Evolutionary conservation across 1,140 invertebrate genomes (phyloP), one percentile per base, ranked within the genome.

Genomic region (Ceratosolen fusciceps): DNA sequence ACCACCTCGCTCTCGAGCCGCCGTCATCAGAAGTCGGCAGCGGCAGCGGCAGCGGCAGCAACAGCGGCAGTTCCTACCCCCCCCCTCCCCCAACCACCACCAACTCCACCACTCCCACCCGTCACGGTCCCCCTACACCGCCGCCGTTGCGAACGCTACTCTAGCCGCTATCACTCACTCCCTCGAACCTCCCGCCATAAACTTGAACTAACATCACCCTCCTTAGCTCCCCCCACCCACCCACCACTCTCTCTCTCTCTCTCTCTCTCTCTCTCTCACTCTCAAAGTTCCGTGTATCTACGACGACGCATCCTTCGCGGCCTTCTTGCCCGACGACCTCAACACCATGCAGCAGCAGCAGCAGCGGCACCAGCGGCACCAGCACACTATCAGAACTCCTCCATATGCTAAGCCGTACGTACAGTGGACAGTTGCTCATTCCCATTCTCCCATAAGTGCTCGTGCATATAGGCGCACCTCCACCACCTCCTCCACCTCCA

Each of bases 151-250:
- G 8, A 16, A 9, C 16, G 54, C 21, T 21, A 5, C 5, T 5
- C 8, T 19, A 9, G n/a, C 5, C 54, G 16, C 43, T 16, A 21
- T 24, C 54, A 5, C 21, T 21, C 78, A 81, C 78, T 73, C 47
- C 83, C 75, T 82, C 83, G 83, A 81, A 82, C 1, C 9, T 24
- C n/a, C n/a, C 67, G 39, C 10, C 54, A n/a, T n/a, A n/a, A n/a
- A n/a, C n/a, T n/a, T n/a, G n/a, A n/a, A n/a, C n/a, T n/a, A n/a
- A n/a, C n/a, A n/a, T n/a, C n/a, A n/a, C n/a, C n/a, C n/a, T n/a
- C n/a, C n/a, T n/a, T n/a, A n/a, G n/a, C n/a, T n/a, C n/a, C n/a
- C n/a, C n/a, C n/a, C n/a, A n/a, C n/a, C n/a, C n/a, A n/a, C n/a
- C 12, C 26, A 10, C 34, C 31, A 4, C 31, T 21, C 16, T 9